phyloP scores from a whole-genome alignment of 2,888 invertebrate genomes.

The Zeuzera pyrina region DNA sequence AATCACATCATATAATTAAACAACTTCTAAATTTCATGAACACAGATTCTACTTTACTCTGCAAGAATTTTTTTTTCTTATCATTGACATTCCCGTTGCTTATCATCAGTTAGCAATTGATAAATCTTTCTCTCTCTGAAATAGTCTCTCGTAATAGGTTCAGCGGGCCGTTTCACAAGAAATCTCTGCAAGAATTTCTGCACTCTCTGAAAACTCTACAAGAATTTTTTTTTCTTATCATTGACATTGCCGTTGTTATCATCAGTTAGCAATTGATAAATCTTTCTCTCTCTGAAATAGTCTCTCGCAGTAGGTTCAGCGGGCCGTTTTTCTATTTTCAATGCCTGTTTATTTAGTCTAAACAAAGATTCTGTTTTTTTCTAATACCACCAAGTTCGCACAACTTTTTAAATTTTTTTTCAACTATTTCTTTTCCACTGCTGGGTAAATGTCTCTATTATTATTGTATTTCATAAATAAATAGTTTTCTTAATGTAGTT shows the following conservation, averaged over 20 bases:
- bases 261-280: constrained; percentile 33
- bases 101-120: constrained; percentile 35
- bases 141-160: constrained; percentile 16
- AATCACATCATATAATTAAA: no score
- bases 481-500: no score
- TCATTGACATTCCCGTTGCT: constrained; percentile 39
- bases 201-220: constrained; percentile 9
- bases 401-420: no score
- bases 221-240: constrained; percentile 24
- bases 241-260: constrained; percentile 41
- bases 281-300: constrained; percentile 23
- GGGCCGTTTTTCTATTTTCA: not conserved
- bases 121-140: constrained; percentile 28
- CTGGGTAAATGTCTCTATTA: no score
- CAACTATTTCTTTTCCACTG: no score
- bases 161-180: not conserved
- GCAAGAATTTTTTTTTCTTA: constrained; percentile 17
- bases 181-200: constrained; percentile 7
- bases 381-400: not conserved
- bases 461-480: no score
- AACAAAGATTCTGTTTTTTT: not conserved
- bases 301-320: constrained; percentile 13
- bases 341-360: not conserved
- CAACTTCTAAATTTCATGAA: no score
- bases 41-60: no score